phyloP scores from a whole-genome alignment of 2,113 vertebrate species.

The Elgaria multicarinata region DNA sequence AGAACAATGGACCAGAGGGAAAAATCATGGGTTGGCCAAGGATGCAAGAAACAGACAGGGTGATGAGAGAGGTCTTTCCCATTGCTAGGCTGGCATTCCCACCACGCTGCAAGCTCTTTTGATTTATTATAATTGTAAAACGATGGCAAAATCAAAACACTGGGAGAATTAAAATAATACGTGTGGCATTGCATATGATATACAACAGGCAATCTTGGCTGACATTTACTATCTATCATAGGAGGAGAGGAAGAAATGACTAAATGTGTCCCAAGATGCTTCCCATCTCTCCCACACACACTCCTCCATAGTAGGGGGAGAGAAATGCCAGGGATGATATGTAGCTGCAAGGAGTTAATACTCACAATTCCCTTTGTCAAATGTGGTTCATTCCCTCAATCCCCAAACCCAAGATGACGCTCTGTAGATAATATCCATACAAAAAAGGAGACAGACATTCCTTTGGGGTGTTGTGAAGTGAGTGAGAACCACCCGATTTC shows the following conservation, averaged over 20 bases:
- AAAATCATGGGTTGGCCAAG: not conserved
- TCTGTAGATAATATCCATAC: not conserved
- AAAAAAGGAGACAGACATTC: not conserved
- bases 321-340: slow-evolving; percentile 70
- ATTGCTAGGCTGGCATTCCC: slow-evolving; percentile 50
- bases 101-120: slow-evolving; percentile 48
- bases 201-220: slow-evolving; percentile 76
- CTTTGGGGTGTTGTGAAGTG: not conserved
- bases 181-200: slow-evolving; percentile 64
- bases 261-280: slow-evolving; percentile 65
- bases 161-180: slow-evolving; percentile 72
- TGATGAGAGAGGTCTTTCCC: slow-evolving; percentile 23
- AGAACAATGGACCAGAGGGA: not conserved
- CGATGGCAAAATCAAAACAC: slow-evolving; percentile 57
- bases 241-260: slow-evolving; percentile 77
- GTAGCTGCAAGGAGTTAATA: not conserved
- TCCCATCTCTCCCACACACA: slow-evolving; percentile 43
- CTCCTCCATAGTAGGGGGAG: slow-evolving; percentile 67
- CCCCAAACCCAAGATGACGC: not conserved
- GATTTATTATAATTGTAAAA: slow-evolving; percentile 71
- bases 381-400: not conserved
- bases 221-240: slow-evolving; percentile 77
- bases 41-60: rapidly evolving
- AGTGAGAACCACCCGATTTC: too few relatives aligned
- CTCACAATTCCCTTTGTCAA: not conserved